Base-by-base conservation (phyloP, 2,797 vertebrate genomes). In the Novumbra hubbsi region DNA sequence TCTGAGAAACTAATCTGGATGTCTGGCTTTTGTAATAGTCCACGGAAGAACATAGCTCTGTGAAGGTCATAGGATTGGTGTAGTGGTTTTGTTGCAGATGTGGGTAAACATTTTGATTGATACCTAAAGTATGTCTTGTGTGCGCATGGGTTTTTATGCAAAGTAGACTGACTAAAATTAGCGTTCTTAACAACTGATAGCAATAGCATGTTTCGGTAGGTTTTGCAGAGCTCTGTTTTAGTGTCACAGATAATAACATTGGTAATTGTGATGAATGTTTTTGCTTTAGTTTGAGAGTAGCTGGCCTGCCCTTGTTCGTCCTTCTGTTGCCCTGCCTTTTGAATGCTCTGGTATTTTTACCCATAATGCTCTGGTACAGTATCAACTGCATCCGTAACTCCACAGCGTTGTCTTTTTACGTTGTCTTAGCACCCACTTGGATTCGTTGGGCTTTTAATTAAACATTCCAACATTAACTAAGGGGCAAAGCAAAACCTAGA, bases 271-370 rank as follows among this genome's bases (percentile, higher is more conserved):
- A 15, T 32, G 30, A 38, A 28, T 32, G 21, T 74, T 52, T 86
- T 73, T 84, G 90, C 88, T 80, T 86, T 82, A 52, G 66, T 73
- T 14, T 24, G 21, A 74, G 62, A 73, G 72, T 49, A 75, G 78
- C 27, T 34, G 80, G 81, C 83, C 45, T 34, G 67, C 91, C 93
- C 90, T 91, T 93, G 92, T 91, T 91, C 81, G 73, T 89, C 90
- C 82, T 86, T 82, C 75, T 71, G 32, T 52, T 74, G 49, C 41
- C 68, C 73, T 71, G 70, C 57, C 34, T 69, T 60, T 28, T 62
- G 32, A 71, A 80, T 79, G 65, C 68, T 71, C 68, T 71, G 64
- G 76, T 76, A 82, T 85, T 84, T 88, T 81, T 81, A 85, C 81
- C 84, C 78, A 75, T 64, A 55, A 45, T 79, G 77, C 85, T 77